These are phyloP conservation scores for Spodoptera littoralis DNA, from an alignment of 2,888 invertebrate species.

Conservation along the genomic window DNA sequence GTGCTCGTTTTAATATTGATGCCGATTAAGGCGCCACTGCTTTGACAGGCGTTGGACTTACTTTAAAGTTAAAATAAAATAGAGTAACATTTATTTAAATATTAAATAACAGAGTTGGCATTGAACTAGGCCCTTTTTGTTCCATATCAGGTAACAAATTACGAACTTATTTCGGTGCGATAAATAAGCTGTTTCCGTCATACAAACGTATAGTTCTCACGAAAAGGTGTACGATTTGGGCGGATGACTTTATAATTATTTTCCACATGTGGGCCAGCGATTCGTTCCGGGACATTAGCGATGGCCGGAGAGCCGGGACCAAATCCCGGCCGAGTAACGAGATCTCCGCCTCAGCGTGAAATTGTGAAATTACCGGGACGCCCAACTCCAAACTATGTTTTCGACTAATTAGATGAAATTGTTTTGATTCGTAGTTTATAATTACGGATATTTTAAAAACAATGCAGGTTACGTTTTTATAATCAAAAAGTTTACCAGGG, in stretches of 20 bases:
- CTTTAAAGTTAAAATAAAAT: constrained; percentile 19
- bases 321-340: constrained; percentile 81
- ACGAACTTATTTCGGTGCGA: constrained; percentile 44
- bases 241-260: constrained; percentile 84
- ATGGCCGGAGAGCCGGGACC: constrained; percentile 73
- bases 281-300: constrained; percentile 84
- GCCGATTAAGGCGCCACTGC: constrained; percentile 31
- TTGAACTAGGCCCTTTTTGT: constrained; percentile 10
- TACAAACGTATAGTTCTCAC: constrained; percentile 73
- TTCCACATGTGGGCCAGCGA: constrained; percentile 80
- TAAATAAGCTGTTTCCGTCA: constrained; percentile 75
- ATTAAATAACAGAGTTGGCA: background rate
- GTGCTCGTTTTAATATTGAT: constrained; percentile 54
- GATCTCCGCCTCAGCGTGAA: constrained; percentile 85
- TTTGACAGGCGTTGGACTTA: constrained; percentile 10
- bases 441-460: too few species aligned
- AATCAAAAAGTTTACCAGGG: too few species aligned
- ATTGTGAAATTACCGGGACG: constrained; percentile 84
- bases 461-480: background rate
- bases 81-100: constrained; percentile 15
- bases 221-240: constrained; percentile 67
- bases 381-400: constrained; percentile 64
- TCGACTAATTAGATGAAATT: constrained; percentile 53
- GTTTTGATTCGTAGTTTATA: background rate
- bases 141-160: constrained; percentile 24